Evolutionary conservation across 2,113 vertebrate genomes (phyloP).

Genomic region (Calyptomena viridis): DNA sequence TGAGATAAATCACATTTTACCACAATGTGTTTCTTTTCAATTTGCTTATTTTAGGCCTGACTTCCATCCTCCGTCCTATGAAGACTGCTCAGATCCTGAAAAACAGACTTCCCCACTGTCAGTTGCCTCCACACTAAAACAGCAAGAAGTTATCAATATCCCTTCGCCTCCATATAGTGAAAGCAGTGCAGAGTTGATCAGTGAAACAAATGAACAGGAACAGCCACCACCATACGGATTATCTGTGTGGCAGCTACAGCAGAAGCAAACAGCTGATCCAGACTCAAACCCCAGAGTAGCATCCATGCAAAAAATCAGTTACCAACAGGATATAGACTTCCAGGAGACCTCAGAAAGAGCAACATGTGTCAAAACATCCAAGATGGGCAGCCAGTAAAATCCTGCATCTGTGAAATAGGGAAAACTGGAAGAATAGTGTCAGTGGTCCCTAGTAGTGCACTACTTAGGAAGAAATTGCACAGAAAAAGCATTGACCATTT

Average conservation of each 20-base stretch:
- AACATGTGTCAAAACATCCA: neutral
- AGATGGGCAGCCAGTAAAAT: neutral
- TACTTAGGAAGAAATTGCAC: neutral
- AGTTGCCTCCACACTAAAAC: neutral
- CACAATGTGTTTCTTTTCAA: neutral
- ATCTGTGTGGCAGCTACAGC: neutral
- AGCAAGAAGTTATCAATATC: neutral
- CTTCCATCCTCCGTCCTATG: conserved; percentile 82
- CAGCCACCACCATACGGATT: conserved; percentile 76
- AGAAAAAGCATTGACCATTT: neutral
- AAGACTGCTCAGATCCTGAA: conserved; percentile 68
- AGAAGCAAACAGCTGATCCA: neutral
- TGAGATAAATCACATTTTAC: neutral
- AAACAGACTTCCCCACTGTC: neutral
- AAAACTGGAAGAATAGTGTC: neutral
- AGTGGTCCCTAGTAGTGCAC: neutral
- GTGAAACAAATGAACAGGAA: conserved; percentile 68
- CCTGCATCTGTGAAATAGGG: neutral
- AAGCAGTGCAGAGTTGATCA: conserved; percentile 36
- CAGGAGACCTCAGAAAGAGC: neutral
- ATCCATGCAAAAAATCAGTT: neutral
- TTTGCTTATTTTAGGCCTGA: conserved; percentile 71
- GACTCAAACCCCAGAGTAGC: accelerated
- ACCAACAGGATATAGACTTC: neutral
- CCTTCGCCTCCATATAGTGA: conserved; percentile 77